A percentile compares a stretch with the other conserved stretches of the same genome.
phyloP scores from a whole-genome alignment of 2,797 vertebrate species.

The Emydoidea blandingii region DNA sequence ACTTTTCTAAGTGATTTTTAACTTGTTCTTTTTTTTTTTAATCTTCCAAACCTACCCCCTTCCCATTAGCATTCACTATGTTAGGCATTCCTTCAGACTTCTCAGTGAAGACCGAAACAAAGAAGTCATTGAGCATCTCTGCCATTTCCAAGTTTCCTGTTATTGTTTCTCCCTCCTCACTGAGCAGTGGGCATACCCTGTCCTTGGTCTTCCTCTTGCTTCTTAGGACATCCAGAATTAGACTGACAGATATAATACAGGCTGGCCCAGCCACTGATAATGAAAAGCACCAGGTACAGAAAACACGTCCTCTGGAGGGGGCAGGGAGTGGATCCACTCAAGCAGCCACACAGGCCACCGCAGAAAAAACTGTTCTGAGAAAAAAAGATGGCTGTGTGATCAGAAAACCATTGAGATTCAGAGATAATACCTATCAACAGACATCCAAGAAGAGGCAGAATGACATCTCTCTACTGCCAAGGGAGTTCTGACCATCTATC shows the following conservation, averaged over 20 bases:
- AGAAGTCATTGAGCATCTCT: too few relatives aligned
- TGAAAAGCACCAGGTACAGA: background rate
- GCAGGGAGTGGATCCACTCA: background rate
- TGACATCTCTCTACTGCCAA: background rate
- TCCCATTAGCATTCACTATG: too few relatives aligned
- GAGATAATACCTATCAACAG: background rate
- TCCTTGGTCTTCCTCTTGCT: too few relatives aligned
- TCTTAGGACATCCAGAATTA: background rate
- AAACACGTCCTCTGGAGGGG: background rate
- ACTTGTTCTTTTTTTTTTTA: too few relatives aligned
- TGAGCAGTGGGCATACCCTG: too few relatives aligned
- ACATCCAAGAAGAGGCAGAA: slow-evolving; percentile 1
- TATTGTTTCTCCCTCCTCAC: too few relatives aligned
- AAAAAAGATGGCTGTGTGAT: background rate
- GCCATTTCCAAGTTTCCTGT: too few relatives aligned
- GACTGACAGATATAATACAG: background rate
- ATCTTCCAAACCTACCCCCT: too few relatives aligned
- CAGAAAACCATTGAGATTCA: slow-evolving; percentile 8
- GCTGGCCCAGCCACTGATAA: background rate
- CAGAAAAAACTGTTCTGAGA: slow-evolving; percentile 34
- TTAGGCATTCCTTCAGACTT: too few relatives aligned
- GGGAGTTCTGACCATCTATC: background rate
- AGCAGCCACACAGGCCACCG: background rate
- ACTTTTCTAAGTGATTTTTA: too few relatives aligned
- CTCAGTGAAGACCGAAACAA: too few relatives aligned